A percentile compares a stretch with the other conserved stretches of the same genome.
phyloP scores from a whole-genome alignment of 2,888 invertebrate genomes.

The Sclerodermus sp. region DNA sequence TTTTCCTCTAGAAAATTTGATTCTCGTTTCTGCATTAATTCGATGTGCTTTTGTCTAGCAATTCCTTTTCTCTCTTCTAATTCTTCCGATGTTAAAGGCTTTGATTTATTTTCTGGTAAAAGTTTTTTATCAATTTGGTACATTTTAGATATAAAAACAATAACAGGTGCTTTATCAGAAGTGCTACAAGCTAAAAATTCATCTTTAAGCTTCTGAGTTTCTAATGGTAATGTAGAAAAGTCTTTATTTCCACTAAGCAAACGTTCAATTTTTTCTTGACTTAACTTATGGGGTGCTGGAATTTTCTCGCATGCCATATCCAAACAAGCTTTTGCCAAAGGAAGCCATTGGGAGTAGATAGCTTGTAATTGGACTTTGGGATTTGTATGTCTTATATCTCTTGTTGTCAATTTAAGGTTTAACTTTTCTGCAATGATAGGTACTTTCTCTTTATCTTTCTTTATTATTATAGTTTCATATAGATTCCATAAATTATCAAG shows the following conservation, averaged over 20 bases:
- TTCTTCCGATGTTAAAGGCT: conserved; percentile 75
- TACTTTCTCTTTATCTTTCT: conserved; percentile 76
- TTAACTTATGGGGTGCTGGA: conserved; percentile 79
- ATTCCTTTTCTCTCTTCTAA: conserved; percentile 69
- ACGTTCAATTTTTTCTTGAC: conserved; percentile 77
- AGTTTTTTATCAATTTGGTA: conserved; percentile 75
- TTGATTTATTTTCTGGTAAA: conserved; percentile 79
- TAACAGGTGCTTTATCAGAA: conserved; percentile 66
- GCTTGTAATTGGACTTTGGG: conserved; percentile 76
- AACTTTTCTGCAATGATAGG: conserved; percentile 74
- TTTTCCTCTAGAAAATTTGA: conserved; percentile 17
- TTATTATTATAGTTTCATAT: conserved; percentile 78
- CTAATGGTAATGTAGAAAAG: conserved; percentile 68
- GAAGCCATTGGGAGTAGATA: conserved; percentile 87
- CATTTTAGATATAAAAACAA: conserved; percentile 87
- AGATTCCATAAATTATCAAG: conserved; percentile 89
- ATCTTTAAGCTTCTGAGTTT: conserved; percentile 72
- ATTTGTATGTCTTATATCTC: conserved; percentile 81
- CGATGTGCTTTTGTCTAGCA: conserved; percentile 69
- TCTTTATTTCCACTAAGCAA: conserved; percentile 73
- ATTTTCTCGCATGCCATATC: conserved; percentile 78
- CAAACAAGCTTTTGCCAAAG: conserved; percentile 79
- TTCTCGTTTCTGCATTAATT: conserved; percentile 57
- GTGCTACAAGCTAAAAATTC: conserved; percentile 72
- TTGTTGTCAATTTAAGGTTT: conserved; percentile 71